These are phyloP conservation scores for Caradrina clavipalpis DNA, from an alignment of 2,888 invertebrate genomes.

Conservation along the genomic window DNA sequence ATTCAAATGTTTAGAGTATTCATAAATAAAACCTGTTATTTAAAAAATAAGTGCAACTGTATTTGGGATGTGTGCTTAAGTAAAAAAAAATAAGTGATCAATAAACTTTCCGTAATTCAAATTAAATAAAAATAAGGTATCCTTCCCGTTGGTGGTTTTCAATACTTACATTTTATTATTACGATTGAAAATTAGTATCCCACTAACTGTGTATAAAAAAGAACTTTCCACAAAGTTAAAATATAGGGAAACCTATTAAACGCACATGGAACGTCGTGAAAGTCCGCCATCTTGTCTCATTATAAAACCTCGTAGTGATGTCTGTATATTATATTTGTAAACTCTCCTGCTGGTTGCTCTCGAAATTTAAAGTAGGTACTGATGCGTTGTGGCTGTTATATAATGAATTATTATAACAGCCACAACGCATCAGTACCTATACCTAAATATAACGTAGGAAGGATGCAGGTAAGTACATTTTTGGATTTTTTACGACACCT, in stretches of 20 bases:
- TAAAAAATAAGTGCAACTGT: no score
- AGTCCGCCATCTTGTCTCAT: constrained; percentile 38
- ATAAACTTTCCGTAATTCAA: no score
- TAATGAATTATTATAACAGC: neutral
- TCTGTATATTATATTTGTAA: constrained; percentile 23
- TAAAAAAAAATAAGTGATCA: no score
- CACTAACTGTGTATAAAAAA: neutral
- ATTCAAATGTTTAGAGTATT: no score
- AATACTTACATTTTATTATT: neutral
- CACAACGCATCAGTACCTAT: no score
- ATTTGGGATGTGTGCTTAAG: no score
- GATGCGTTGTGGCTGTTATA: neutral
- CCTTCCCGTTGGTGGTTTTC: no score
- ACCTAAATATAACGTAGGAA: no score
- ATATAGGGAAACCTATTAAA: neutral
- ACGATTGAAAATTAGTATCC: neutral
- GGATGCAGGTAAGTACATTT: no score
- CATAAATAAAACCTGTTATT: no score
- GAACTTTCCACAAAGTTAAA: neutral
- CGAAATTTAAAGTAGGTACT: constrained; percentile 6
- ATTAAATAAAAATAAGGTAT: no score
- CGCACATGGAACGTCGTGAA: neutral
- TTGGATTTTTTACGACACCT: no score
- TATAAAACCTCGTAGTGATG: constrained; percentile 24
- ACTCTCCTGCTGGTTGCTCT: constrained; percentile 22